Evolutionary conservation across 2,797 vertebrate species (phyloP).

Genomic region (Lophius americanus): DNA sequence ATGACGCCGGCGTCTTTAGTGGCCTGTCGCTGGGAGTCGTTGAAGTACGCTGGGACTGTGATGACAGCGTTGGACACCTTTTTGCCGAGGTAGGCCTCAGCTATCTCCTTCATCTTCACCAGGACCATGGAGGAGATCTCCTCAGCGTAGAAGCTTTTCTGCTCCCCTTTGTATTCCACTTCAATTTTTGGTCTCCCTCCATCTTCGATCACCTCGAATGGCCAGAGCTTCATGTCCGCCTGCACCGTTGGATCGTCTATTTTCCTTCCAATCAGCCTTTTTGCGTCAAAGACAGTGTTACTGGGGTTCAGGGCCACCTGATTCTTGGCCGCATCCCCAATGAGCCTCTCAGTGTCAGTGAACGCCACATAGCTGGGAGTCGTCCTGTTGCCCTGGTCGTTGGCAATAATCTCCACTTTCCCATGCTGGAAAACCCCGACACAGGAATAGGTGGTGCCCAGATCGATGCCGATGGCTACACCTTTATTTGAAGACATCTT

Average conservation of each 20-base stretch:
- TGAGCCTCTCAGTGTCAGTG: conserved; percentile 65
- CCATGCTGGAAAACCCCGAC: conserved; percentile 71
- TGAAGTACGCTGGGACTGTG: conserved; percentile 67
- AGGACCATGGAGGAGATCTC: conserved; percentile 72
- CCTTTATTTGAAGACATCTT: conserved; percentile 57
- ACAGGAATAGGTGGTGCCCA: conserved; percentile 73
- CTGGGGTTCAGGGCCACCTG: conserved; percentile 74
- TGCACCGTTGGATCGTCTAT: conserved; percentile 63
- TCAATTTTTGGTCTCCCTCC: conserved; percentile 62
- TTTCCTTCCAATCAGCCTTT: conserved; percentile 70
- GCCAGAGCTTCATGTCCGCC: conserved; percentile 73
- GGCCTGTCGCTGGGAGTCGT: conserved; percentile 63
- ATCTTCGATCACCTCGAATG: conserved; percentile 63
- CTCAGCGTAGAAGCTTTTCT: conserved; percentile 62
- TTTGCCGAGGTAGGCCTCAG: conserved; percentile 67
- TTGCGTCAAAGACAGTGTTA: conserved; percentile 75
- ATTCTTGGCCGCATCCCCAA: conserved; percentile 72
- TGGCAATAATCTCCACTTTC: conserved; percentile 73
- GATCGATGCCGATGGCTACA: conserved; percentile 64
- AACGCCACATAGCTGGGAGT: conserved; percentile 73
- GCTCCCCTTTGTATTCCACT: conserved; percentile 67
- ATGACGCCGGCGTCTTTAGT: conserved; percentile 62
- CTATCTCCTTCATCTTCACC: conserved; percentile 69
- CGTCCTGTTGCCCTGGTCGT: conserved; percentile 74
- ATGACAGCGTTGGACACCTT: conserved; percentile 62